Evolutionary conservation across 2,797 vertebrate genomes (phyloP).

Genomic region (Catostomus latipinnis): DNA sequence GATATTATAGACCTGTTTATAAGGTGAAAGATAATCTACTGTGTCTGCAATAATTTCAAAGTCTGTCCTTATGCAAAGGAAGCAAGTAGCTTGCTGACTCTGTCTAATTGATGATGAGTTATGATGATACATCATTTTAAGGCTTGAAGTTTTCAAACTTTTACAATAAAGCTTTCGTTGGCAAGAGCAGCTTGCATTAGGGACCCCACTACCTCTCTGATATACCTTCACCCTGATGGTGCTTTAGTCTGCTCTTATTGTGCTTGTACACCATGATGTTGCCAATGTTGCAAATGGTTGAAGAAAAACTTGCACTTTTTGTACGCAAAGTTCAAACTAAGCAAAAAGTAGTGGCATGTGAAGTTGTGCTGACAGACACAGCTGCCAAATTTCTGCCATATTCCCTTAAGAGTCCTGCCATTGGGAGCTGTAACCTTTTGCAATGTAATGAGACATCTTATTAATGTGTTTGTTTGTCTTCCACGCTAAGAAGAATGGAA

Average conservation of each 20-base stretch:
- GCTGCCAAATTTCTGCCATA: constrained; percentile 73
- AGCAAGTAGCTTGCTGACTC: constrained; percentile 43
- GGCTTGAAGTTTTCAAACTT: constrained; percentile 35
- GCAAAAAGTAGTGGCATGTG: constrained; percentile 85
- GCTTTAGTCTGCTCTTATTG: constrained; percentile 32
- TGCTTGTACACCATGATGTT: constrained; percentile 34
- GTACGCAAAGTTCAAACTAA: constrained; percentile 80
- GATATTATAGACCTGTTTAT: constrained; percentile 7
- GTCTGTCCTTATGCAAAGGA: constrained; percentile 38
- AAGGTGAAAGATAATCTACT: constrained; percentile 17
- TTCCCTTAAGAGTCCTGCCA: constrained; percentile 68
- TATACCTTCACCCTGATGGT: constrained; percentile 33
- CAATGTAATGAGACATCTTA: constrained; percentile 69
- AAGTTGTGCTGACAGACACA: constrained; percentile 84
- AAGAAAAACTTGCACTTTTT: constrained; percentile 74
- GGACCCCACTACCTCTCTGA: constrained; percentile 17
- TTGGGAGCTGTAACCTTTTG: constrained; percentile 70
- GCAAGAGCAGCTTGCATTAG: constrained; percentile 41
- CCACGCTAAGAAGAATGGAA: constrained; percentile 36
- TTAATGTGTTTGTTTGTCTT: constrained; percentile 71
- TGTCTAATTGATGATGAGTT: constrained; percentile 50
- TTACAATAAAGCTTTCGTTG: constrained; percentile 40
- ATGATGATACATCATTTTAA: constrained; percentile 43
- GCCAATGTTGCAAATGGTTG: constrained; percentile 39
- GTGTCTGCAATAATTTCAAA: constrained; percentile 33